Percentiles rank a stretch among this genome's conserved stretches.
These are phyloP conservation scores for Polydrusus cervinus DNA, from an alignment of 2,888 invertebrate genomes.

Conservation along the genomic window DNA sequence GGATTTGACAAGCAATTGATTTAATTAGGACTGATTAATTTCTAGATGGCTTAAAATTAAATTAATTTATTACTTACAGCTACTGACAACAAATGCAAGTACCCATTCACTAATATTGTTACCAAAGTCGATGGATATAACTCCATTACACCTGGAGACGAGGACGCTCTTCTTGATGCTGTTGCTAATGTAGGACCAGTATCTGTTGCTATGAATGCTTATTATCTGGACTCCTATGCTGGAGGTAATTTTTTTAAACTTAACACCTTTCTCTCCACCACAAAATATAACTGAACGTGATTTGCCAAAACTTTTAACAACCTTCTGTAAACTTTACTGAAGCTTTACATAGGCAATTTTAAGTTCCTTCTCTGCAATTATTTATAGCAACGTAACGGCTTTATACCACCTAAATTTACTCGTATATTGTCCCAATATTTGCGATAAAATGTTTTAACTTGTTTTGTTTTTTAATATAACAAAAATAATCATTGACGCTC, in stretches of 20 bases:
- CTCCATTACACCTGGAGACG: slow-evolving; percentile 21
- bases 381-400: no score
- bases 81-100: slow-evolving; percentile 34
- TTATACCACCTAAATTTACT: no score
- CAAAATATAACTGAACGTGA: no score
- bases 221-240: slow-evolving; percentile 22
- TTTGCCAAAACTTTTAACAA: no score
- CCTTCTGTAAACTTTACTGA: no score
- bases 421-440: no score
- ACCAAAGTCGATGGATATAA: slow-evolving; percentile 31
- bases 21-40: not conserved
- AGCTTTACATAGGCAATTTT: no score
- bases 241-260: not conserved
- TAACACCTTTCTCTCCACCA: no score
- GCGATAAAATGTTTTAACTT: no score
- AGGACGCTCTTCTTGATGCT: slow-evolving; percentile 39
- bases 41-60: not conserved
- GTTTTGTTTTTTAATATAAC: not conserved
- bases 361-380: no score
- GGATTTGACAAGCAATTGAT: not conserved
- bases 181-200: slow-evolving; percentile 1
- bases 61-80: not conserved
- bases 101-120: slow-evolving; percentile 30
- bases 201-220: slow-evolving; percentile 46
- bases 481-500: no score